A percentile compares a stretch with the other conserved stretches of the same genome.
phyloP scores from a whole-genome alignment of 2,888 invertebrate species.

The Dryadula phaetusa region DNA sequence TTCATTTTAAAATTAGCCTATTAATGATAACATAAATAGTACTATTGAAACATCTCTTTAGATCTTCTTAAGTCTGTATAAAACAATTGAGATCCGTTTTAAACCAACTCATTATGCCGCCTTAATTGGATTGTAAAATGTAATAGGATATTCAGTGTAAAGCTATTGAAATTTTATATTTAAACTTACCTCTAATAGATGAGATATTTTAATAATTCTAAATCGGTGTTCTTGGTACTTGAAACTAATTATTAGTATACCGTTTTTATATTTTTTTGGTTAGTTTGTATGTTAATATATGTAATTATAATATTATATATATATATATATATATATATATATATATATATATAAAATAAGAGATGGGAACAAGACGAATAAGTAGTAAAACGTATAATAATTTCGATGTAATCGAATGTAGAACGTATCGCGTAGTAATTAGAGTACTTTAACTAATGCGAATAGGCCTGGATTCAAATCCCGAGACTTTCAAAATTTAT shows the following conservation, averaged over 20 bases:
- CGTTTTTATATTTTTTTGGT: too few species aligned
- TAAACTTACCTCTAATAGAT: constrained; percentile 1
- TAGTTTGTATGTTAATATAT: too few species aligned
- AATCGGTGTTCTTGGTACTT: background rate
- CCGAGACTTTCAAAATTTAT: too few species aligned
- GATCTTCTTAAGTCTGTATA: constrained; percentile 9
- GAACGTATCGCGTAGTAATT: too few species aligned
- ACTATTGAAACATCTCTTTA: background rate
- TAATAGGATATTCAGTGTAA: background rate
- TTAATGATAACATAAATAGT: background rate
- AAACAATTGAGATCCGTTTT: constrained; percentile 23
- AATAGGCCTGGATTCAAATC: too few species aligned
- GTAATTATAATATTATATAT: too few species aligned
- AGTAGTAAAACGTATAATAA: too few species aligned
- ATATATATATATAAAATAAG: too few species aligned
- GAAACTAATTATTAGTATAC: background rate
- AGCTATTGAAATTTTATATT: constrained; percentile 19
- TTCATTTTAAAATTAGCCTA: constrained; percentile 10
- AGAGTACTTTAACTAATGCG: too few species aligned
- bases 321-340: too few species aligned
- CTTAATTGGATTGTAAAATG: constrained; percentile 27
- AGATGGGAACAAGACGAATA: too few species aligned
- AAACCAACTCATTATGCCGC: constrained; percentile 22
- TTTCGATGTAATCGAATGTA: too few species aligned
- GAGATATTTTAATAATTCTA: background rate